Percentiles rank a stretch among this genome's conserved stretches.
Conservation (phyloP, 2,113 vertebrate species). For the Pachycephala philippinensis region DNA sequence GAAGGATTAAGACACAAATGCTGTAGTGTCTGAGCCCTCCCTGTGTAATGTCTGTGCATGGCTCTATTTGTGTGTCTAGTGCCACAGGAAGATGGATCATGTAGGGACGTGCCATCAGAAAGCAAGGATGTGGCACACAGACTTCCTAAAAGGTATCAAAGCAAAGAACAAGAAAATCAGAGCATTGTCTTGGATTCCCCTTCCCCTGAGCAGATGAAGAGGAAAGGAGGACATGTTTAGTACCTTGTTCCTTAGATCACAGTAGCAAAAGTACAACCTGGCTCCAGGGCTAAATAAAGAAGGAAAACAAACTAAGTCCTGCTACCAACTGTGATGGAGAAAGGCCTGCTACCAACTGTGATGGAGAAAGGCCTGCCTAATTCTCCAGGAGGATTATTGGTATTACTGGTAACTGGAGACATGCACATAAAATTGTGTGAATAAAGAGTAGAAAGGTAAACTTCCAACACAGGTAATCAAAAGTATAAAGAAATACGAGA, state of each 20-base stretch:
- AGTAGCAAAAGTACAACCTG: neutral
- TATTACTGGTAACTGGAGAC: neutral
- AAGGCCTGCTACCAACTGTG: neutral
- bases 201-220: neutral
- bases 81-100: neutral
- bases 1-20: neutral
- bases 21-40: neutral
- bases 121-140: neutral
- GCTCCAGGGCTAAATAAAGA: slow-evolving; percentile 16
- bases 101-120: fast-evolving
- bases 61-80: neutral
- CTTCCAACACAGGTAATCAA: neutral
- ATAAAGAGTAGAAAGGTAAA: neutral
- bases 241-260: slow-evolving; percentile 13
- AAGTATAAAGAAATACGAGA: neutral
- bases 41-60: neutral
- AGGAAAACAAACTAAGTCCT: neutral
- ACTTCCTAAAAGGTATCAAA: neutral
- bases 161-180: neutral
- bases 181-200: neutral
- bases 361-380: neutral
- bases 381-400: neutral
- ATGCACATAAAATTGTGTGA: neutral
- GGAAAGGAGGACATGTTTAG: neutral
- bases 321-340: neutral